phyloP scores from a whole-genome alignment of 2,113 vertebrate genomes.

The Paralichthys olivaceus region DNA sequence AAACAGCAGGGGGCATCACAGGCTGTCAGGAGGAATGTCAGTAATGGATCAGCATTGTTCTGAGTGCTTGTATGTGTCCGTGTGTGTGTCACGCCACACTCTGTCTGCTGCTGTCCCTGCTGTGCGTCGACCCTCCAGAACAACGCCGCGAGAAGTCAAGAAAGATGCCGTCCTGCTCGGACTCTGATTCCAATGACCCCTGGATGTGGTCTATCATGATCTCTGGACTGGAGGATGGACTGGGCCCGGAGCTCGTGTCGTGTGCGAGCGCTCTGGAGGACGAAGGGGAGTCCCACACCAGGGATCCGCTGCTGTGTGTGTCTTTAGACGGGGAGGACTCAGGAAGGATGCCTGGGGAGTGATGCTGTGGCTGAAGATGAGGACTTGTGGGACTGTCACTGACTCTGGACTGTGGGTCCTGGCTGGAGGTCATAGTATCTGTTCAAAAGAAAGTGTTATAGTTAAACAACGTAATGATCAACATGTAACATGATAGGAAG shows the following conservation, averaged over 20 bases:
- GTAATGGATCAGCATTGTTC: conserved; percentile 17
- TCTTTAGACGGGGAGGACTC: conserved; percentile 65
- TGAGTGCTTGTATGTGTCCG: conserved; percentile 15
- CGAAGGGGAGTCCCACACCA: conserved; percentile 47
- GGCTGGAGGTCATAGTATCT: conserved; percentile 71
- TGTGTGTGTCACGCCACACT: conserved; percentile 69
- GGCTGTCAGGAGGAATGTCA: conserved; percentile 33
- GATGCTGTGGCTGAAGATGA: conserved; percentile 20
- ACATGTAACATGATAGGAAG: background rate
- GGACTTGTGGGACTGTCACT: background rate
- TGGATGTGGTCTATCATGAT: conserved; percentile 85
- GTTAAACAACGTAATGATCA: background rate
- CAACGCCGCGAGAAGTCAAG: conserved; percentile 87
- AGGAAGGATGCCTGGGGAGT: conserved; percentile 67
- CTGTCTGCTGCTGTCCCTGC: conserved; percentile 81
- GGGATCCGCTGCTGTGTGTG: conserved; percentile 38
- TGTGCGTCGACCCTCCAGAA: conserved; percentile 72
- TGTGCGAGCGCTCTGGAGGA: conserved; percentile 59
- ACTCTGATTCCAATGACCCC: conserved; percentile 88
- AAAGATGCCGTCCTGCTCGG: conserved; percentile 91
- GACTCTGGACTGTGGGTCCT: conserved; percentile 43
- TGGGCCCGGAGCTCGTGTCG: conserved; percentile 75
- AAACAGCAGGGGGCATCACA: conserved; percentile 8
- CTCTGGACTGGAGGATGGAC: conserved; percentile 86
- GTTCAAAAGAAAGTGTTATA: conserved; percentile 47